Evolutionary conservation across 2,113 vertebrate genomes (phyloP).

Genomic region (Oreocharis arfaki): DNA sequence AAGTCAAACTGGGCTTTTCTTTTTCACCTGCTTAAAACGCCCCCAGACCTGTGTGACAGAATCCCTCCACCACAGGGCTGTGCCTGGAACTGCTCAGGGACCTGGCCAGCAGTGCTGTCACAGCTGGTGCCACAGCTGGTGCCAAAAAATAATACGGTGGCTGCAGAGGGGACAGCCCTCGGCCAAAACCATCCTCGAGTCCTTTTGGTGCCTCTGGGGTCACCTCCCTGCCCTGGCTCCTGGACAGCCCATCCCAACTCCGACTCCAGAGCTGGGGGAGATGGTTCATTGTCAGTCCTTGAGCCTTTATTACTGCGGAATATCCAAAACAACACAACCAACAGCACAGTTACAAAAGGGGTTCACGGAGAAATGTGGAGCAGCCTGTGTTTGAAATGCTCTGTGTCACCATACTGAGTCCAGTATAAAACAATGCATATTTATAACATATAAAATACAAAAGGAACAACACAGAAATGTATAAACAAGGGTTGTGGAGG

Average conservation of each 20-base stretch:
- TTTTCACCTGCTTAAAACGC: background rate
- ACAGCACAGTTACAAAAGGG: conserved; percentile 69
- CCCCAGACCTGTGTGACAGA: background rate
- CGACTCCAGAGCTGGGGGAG: background rate
- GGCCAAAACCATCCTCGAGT: rapidly evolving
- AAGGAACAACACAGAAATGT: conserved; percentile 73
- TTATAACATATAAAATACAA: conserved; percentile 68
- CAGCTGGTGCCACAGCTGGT: background rate
- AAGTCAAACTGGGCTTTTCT: background rate
- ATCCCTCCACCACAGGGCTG: background rate
- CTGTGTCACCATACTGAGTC: conserved; percentile 66
- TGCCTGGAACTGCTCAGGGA: background rate
- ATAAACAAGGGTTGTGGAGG: conserved; percentile 41
- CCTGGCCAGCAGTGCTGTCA: background rate
- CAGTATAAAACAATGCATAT: conserved; percentile 71
- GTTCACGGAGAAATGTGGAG: conserved; percentile 70
- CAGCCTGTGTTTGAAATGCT: conserved; percentile 80
- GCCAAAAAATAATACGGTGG: too few species aligned
- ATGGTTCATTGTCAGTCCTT: background rate
- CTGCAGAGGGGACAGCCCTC: background rate
- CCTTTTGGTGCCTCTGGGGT: background rate
- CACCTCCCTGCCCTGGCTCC: background rate
- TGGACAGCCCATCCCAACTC: background rate
- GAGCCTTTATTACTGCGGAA: conserved; percentile 69
- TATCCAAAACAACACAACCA: conserved; percentile 65